Conservation (phyloP, 1,140 invertebrate species). For the Battus philenor region DNA sequence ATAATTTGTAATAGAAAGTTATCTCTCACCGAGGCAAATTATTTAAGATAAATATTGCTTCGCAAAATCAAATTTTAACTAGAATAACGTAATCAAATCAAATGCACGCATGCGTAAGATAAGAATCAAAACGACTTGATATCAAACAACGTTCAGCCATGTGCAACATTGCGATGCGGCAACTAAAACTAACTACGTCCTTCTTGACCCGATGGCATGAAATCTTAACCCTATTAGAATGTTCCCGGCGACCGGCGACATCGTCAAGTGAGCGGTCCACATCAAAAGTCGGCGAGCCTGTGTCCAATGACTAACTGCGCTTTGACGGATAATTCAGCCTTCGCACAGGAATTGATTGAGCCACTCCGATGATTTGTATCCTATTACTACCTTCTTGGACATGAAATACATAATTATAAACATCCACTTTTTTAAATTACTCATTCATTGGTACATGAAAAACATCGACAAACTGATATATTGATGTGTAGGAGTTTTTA, state of each 20-base stretch:
- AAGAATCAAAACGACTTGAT: no score
- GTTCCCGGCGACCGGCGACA: slow-evolving; percentile 44
- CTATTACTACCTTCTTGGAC: slow-evolving; percentile 15
- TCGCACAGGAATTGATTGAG: slow-evolving; percentile 44
- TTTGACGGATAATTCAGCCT: slow-evolving; percentile 35
- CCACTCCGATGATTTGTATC: slow-evolving; percentile 31
- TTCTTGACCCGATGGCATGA: slow-evolving; percentile 49
- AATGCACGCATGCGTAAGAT: no score
- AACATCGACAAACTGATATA: no score
- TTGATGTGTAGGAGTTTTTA: no score
- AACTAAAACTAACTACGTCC: slow-evolving; percentile 9
- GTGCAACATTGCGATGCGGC: slow-evolving; percentile 3
- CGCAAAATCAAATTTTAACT: no score
- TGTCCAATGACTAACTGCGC: slow-evolving; percentile 35
- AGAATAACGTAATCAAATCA: no score
- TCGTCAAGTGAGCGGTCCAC: slow-evolving; percentile 45
- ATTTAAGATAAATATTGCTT: no score
- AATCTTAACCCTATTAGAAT: slow-evolving; percentile 66
- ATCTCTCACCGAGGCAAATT: no score
- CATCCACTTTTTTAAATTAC: background rate
- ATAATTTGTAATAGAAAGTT: no score
- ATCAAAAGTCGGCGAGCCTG: slow-evolving; percentile 36
- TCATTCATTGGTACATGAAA: no score
- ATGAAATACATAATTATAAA: background rate
- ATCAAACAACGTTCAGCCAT: background rate